A percentile compares a stretch with the other conserved stretches of the same genome.
phyloP scores from a whole-genome alignment of 2,113 vertebrate species.

The Tor tambroides region DNA sequence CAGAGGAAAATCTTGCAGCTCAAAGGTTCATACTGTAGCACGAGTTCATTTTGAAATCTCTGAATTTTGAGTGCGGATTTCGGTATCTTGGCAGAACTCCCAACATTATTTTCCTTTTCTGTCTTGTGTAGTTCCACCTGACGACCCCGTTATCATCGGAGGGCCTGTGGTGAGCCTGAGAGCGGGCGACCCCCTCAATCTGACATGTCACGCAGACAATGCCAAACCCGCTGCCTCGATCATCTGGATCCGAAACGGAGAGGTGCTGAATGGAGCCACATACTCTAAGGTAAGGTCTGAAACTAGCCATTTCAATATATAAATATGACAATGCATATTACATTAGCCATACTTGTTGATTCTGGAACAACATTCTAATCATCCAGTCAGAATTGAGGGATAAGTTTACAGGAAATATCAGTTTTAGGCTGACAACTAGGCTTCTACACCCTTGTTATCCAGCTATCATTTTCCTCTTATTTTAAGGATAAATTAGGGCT shows the following conservation, averaged over 20 bases:
- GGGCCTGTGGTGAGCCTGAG: slow-evolving; percentile 93
- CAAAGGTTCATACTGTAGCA: neutral
- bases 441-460: too few relatives aligned
- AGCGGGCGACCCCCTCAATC: slow-evolving; percentile 92
- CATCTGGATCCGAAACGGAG: slow-evolving; percentile 91
- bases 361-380: too few relatives aligned
- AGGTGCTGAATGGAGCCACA: slow-evolving; percentile 93
- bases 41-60: neutral
- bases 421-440: too few relatives aligned
- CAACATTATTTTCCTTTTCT: neutral
- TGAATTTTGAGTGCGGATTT: neutral
- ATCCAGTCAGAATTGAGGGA: too few relatives aligned
- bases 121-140: slow-evolving; percentile 86
- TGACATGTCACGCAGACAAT: slow-evolving; percentile 95
- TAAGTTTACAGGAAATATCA: too few relatives aligned
- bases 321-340: too few relatives aligned
- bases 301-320: too few relatives aligned
- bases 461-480: too few relatives aligned
- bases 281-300: slow-evolving; percentile 89
- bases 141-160: slow-evolving; percentile 91
- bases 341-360: too few relatives aligned
- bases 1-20: neutral
- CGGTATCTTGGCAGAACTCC: neutral
- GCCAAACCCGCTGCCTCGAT: slow-evolving; percentile 97
- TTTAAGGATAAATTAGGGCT: too few relatives aligned